Evolutionary conservation across 2,888 invertebrate genomes (phyloP).

Genomic region (Tolmerus cingulatus): DNA sequence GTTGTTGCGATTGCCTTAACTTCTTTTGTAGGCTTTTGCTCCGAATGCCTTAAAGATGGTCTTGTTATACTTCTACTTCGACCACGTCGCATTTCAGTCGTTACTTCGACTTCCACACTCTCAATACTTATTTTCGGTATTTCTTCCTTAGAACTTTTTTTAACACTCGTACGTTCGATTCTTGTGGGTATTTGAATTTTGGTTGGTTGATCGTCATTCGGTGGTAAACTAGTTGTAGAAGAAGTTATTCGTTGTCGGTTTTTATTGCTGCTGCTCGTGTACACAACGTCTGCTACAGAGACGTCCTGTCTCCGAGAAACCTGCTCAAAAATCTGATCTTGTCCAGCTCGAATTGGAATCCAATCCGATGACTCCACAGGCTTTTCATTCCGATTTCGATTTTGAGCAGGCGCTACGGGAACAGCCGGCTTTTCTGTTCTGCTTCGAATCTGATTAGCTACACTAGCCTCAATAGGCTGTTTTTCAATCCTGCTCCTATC

Average conservation of each 20-base stretch:
- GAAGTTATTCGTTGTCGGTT: constrained; percentile 24
- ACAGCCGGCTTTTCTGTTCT: neutral
- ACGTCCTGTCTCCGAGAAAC: constrained; percentile 10
- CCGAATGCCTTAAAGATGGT: neutral
- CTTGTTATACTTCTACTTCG: constrained; percentile 3
- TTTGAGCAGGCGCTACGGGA: neutral
- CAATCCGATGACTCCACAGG: neutral
- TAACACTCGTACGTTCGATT: constrained; percentile 45
- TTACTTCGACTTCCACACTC: neutral
- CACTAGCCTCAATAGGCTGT: neutral
- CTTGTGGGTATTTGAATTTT: constrained; percentile 49
- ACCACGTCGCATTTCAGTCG: constrained; percentile 26
- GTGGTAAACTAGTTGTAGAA: neutral
- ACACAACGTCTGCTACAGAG: neutral
- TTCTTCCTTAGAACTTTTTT: neutral
- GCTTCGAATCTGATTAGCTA: neutral
- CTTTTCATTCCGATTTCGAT: constrained; percentile 16
- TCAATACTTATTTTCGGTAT: neutral
- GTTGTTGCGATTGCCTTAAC: constrained; percentile 48
- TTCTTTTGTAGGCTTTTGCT: constrained; percentile 47
- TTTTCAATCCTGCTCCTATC: neutral
- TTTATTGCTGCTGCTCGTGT: neutral
- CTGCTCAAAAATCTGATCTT: neutral
- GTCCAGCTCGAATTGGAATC: neutral
- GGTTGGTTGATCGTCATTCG: constrained; percentile 48